A percentile compares a stretch with the other conserved stretches of the same genome.
Evolutionary conservation across 2,113 vertebrate species (phyloP).

Genomic region (Nothocercus julius): DNA sequence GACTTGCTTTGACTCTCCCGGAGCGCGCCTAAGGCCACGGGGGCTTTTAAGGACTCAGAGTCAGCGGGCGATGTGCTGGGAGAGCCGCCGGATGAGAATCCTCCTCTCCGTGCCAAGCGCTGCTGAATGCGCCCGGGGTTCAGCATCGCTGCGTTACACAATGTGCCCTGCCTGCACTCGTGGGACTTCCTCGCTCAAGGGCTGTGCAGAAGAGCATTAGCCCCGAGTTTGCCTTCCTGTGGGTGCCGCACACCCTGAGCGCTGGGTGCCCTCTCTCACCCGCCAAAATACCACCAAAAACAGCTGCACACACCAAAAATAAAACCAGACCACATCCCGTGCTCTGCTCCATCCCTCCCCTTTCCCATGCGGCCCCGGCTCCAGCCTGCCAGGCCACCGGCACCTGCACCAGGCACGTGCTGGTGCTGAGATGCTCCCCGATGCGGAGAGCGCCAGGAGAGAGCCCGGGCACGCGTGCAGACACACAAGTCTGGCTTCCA

Average conservation of each 20-base stretch:
- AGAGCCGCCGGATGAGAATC: constrained; percentile 12
- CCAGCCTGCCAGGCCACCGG: not conserved
- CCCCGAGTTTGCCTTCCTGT: not conserved
- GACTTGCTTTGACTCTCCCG: accelerated
- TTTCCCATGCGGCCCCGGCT: not conserved
- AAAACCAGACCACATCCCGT: not conserved
- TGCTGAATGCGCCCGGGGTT: constrained; percentile 26
- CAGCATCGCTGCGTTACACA: constrained; percentile 56
- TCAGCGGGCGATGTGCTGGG: not conserved
- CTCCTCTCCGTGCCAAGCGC: constrained; percentile 33
- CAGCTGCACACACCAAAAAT: not conserved
- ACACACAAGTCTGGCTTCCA: not conserved
- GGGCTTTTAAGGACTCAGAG: constrained; percentile 37
- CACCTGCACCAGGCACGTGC: not conserved
- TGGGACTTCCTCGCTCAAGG: constrained; percentile 10
- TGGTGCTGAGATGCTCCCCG: no score
- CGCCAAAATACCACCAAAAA: accelerated
- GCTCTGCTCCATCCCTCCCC: not conserved
- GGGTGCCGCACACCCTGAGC: accelerated
- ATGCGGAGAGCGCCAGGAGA: no score
- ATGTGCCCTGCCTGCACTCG: constrained; percentile 30
- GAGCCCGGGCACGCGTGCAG: no score
- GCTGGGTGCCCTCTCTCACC: accelerated
- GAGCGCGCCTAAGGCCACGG: not conserved
- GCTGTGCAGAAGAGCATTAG: constrained; percentile 52